A percentile compares a stretch with the other conserved stretches of the same genome.
Evolutionary conservation across 35 echinoderm and acorn worm genomes (phyloP).

Genomic region (Hemicentrotus pulcherrimus): DNA sequence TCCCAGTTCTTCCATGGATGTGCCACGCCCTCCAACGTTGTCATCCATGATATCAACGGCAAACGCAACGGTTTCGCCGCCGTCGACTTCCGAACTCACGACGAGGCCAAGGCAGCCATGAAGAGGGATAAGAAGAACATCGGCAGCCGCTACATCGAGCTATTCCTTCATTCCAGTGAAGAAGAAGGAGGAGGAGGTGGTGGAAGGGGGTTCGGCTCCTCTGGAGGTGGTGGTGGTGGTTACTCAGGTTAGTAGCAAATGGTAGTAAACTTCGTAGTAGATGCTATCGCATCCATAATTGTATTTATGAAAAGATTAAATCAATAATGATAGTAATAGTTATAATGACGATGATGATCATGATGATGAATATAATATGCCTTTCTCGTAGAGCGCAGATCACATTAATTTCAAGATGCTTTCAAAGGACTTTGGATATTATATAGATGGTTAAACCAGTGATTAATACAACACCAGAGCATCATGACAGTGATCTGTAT

Average conservation of each 20-base stretch:
- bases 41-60: slow-evolving; percentile 76
- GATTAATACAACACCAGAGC: too few relatives aligned
- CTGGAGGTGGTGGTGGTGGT: slow-evolving; percentile 63
- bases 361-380: too few relatives aligned
- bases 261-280: too few relatives aligned
- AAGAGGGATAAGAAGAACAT: slow-evolving; percentile 88
- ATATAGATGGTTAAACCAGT: too few relatives aligned
- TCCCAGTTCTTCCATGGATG: slow-evolving; percentile 84
- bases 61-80: slow-evolving; percentile 77
- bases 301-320: too few relatives aligned
- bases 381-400: too few relatives aligned
- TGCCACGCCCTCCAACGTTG: slow-evolving; percentile 69
- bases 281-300: too few relatives aligned
- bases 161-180: slow-evolving; percentile 82
- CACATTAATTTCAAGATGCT: too few relatives aligned
- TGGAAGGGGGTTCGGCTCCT: not conserved
- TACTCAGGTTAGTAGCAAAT: not conserved
- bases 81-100: slow-evolving; percentile 84
- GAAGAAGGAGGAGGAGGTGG: slow-evolving; percentile 49
- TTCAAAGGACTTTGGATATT: too few relatives aligned
- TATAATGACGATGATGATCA: too few relatives aligned
- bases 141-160: slow-evolving; percentile 92
- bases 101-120: slow-evolving; percentile 88
- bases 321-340: too few relatives aligned
- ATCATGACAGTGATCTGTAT: too few relatives aligned